phyloP scores from a whole-genome alignment of 2,888 invertebrate genomes.

The Agrotis exclamationis region DNA sequence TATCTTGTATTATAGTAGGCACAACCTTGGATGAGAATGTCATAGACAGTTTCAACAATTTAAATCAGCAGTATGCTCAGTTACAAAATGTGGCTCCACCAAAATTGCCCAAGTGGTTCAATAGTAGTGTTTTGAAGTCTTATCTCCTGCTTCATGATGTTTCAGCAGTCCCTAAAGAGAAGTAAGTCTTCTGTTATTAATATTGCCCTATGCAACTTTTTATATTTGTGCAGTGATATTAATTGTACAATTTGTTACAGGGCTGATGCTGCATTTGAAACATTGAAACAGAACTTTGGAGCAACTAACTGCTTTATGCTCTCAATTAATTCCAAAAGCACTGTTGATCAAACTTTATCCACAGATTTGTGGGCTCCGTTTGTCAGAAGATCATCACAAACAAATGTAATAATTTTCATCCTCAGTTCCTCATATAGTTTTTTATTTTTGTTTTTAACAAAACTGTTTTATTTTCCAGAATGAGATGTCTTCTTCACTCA shows the following conservation, averaged over 20 bases:
- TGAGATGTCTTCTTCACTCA: constrained; percentile 76
- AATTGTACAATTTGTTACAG: constrained; percentile 87
- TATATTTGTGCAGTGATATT: not conserved
- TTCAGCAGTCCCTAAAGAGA: constrained; percentile 93
- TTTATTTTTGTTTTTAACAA: too few species aligned
- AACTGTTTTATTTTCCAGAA: constrained; percentile 70
- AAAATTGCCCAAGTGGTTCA: constrained; percentile 96
- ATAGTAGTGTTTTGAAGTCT: constrained; percentile 95
- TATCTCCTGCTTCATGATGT: constrained; percentile 97
- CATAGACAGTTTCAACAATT: constrained; percentile 95
- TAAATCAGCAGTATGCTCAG: constrained; percentile 95
- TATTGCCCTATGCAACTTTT: not conserved
- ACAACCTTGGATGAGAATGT: constrained; percentile 94
- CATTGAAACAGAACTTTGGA: constrained; percentile 97
- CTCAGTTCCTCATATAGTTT: not conserved
- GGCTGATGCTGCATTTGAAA: constrained; percentile 95
- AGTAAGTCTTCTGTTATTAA: constrained; percentile 89
- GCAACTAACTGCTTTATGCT: constrained; percentile 96
- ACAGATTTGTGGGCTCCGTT: constrained; percentile 97
- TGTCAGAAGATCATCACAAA: constrained; percentile 92
- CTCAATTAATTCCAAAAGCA: constrained; percentile 96
- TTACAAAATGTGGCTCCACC: constrained; percentile 94
- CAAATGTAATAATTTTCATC: constrained; percentile 78
- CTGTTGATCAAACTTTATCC: constrained; percentile 88
- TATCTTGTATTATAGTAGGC: constrained; percentile 95